Evolutionary conservation across 2,113 vertebrate genomes (phyloP).

Genomic region (Dolichallabes microphthalmus): DNA sequence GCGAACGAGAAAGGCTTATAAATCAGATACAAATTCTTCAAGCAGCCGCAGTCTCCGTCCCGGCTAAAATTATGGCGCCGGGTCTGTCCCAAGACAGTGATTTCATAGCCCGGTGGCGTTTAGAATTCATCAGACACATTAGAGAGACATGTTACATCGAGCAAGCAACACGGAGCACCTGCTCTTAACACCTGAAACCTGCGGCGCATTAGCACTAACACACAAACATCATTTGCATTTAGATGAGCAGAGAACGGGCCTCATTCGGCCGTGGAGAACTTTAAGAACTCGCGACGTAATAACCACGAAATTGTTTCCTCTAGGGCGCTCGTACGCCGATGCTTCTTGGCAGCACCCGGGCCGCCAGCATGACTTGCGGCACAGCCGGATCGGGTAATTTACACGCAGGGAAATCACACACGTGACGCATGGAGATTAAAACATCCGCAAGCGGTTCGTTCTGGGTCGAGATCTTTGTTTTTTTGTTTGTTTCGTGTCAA

Average conservation of each 20-base stretch:
- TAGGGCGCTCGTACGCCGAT: conserved; percentile 42
- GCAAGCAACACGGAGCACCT: conserved; percentile 19
- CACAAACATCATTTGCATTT: conserved; percentile 62
- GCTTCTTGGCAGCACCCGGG: conserved; percentile 49
- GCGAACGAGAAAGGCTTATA: neutral
- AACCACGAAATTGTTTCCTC: conserved; percentile 57
- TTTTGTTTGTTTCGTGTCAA: too few species aligned
- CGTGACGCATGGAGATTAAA: conserved; percentile 17
- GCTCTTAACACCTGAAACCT: conserved; percentile 33
- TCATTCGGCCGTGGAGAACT: conserved; percentile 43
- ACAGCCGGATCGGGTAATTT: conserved; percentile 57
- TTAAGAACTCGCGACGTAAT: conserved; percentile 42
- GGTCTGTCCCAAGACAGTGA: conserved; percentile 8
- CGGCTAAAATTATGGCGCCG: neutral
- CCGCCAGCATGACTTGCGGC: conserved; percentile 56
- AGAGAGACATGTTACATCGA: neutral
- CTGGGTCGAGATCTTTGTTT: too few species aligned
- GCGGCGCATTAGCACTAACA: conserved; percentile 36
- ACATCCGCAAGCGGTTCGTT: neutral
- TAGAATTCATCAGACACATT: conserved; percentile 20
- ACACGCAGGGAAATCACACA: conserved; percentile 43
- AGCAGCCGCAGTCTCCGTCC: neutral
- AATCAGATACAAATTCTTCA: neutral
- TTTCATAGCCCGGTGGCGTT: neutral
- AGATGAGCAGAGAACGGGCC: conserved; percentile 56